Evolutionary conservation across 1,140 invertebrate genomes (phyloP), one percentile per base, ranked within the genome.

Genomic region (Telenomus remus): DNA sequence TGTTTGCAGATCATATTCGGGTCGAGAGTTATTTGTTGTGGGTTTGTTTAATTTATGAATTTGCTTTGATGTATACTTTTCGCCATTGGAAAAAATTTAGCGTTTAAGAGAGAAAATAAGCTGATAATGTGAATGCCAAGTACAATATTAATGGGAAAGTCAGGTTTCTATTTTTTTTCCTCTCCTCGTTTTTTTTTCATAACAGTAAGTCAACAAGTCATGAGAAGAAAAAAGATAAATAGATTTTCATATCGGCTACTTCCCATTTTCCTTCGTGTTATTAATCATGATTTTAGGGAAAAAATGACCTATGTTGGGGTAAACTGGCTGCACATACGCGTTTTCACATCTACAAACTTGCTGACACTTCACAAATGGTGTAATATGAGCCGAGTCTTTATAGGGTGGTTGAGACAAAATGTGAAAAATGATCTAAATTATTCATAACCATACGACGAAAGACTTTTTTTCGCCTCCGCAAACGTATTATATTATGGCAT

Each of bases 391-490:
- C 43, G 7, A 43, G 12, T 65, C 34, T 64, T 65, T 56, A 27
- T 27, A 42, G 46, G 53, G 44, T 19, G 34, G 33, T 56, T 65
- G 51, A 39, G 51, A 43, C 4, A 56, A 48, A 55, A 35, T 11
- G 46, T 57, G 63, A 66, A 57, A 66, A 56, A 57, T 66, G 47
- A 50, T 11, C 44, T 65, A 66, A 66, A 66, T 66, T 56, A 66
- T 66, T 66, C 46, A 57, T 51, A 66, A 35, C 12, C 37, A 66
- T 43, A 56, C 44, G 42, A 39, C 46, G 51, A 49, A 55, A 55
- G 35, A 48, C 34, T 55, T 50, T 55, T 54, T 35, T n/a, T 33
- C 6, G 9, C n/a, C 13, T 14, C 46, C 50, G 56, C 54, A 34
- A 49, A 56, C 6, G 19, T 27, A 27, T 27, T 3, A 65, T 50